phyloP scores from a whole-genome alignment of 92 coral and sea anemone genomes.

The Epizoanthus ramosus region DNA sequence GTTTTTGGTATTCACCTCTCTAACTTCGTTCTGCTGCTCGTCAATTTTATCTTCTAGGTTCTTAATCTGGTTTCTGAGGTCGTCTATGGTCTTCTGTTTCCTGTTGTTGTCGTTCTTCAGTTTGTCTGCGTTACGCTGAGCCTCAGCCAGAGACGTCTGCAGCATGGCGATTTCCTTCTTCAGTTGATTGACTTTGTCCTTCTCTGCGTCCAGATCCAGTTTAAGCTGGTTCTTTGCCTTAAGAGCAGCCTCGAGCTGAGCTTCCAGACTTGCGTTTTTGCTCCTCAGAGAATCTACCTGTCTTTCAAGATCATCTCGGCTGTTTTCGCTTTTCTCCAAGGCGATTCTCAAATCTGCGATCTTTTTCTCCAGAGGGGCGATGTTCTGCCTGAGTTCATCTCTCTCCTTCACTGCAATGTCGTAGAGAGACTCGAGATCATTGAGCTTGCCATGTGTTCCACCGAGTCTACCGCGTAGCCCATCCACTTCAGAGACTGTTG shows the following conservation, averaged over 20 bases:
- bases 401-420: constrained; percentile 90
- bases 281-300: constrained; percentile 75
- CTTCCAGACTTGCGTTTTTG: constrained; percentile 83
- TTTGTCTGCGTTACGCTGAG: constrained; percentile 82
- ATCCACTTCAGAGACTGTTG: constrained; percentile 87
- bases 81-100: constrained; percentile 92
- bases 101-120: constrained; percentile 85
- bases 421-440: constrained; percentile 90
- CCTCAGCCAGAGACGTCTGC: constrained; percentile 81
- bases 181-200: constrained; percentile 83
- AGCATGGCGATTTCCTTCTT: constrained; percentile 79
- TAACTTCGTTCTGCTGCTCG: constrained; percentile 85
- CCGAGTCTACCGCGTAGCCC: constrained; percentile 83
- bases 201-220: constrained; percentile 87
- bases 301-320: constrained; percentile 90
- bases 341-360: constrained; percentile 80
- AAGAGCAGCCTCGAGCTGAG: constrained; percentile 80
- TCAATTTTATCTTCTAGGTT: constrained; percentile 83
- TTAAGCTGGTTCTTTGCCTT: constrained; percentile 83
- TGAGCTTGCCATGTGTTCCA: constrained; percentile 80
- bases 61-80: constrained; percentile 83
- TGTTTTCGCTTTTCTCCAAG: constrained; percentile 85
- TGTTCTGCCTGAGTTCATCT: constrained; percentile 84
- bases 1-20: constrained; percentile 86
- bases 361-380: constrained; percentile 89